Evolutionary conservation across 1,140 invertebrate species (phyloP).

Genomic region (Octopus sinensis): DNA sequence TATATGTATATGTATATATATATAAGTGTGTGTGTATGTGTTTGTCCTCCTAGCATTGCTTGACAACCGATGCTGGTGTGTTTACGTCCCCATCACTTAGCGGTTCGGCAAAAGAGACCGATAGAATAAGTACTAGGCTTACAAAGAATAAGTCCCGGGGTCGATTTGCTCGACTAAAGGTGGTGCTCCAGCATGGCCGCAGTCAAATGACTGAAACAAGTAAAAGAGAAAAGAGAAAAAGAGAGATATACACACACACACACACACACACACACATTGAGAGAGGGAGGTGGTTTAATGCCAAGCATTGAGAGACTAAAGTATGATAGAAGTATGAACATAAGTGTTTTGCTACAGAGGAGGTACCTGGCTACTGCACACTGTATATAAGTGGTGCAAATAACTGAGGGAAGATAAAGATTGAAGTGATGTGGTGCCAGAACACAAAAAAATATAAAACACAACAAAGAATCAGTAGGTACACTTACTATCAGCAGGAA

Average conservation of each 20-base stretch:
- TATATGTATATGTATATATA: no score
- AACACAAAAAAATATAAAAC: no score
- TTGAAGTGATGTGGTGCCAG: no score
- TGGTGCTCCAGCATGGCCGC: neutral
- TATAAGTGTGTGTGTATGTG: no score
- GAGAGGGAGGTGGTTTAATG: neutral
- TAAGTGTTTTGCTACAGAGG: neutral
- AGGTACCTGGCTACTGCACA: neutral
- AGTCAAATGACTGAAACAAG: neutral
- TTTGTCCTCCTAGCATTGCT: no score
- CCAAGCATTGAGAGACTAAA: neutral
- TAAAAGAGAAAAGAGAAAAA: neutral
- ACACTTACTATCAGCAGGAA: constrained; percentile 49
- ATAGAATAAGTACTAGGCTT: no score
- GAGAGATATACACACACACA: neutral
- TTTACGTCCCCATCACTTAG: no score
- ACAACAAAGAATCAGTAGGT: neutral
- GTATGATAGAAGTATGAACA: neutral
- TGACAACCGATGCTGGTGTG: no score
- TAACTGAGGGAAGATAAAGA: no score
- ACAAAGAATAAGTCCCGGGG: no score
- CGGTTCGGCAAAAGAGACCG: no score
- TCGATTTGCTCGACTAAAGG: neutral
- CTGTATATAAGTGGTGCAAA: no score
- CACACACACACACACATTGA: neutral